Evolutionary conservation across 2,888 invertebrate species (phyloP), one percentile per base, ranked within the genome.

Genomic region (Phorcus lineatus): DNA sequence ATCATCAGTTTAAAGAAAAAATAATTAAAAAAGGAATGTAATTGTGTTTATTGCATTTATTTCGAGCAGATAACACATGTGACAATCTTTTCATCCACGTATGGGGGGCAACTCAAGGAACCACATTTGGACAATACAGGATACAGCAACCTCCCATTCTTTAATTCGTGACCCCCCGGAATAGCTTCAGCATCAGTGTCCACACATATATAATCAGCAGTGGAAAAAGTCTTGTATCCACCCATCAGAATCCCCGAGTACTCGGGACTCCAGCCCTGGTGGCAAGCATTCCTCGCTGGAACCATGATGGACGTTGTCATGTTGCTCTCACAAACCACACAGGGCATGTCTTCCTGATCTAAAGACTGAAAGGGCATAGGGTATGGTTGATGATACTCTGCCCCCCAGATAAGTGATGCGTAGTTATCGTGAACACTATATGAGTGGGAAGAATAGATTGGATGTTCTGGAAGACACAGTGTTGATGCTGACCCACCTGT

Each of bases 11-110:
- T n/a, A n/a, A n/a, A n/a, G n/a, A n/a, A n/a, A n/a, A n/a, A n/a
- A n/a, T n/a, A n/a, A n/a, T n/a, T n/a, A n/a, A n/a, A n/a, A n/a
- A n/a, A n/a, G n/a, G n/a, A n/a, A n/a, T n/a, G n/a, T n/a, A n/a
- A n/a, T n/a, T n/a, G n/a, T n/a, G n/a, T 36, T 36, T 36, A 36
- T 36, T 36, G 4, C 3, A 6, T 67, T 67, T 13, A 76, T 19
- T 76, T 76, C 0, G 76, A 28, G 55, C 76, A 76, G 11, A 76
- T 28, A 22, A 55, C 76, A 55, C 55, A 76, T 0, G 55, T 53
- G n/a, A 55, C 52, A 0, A 36, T 0, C 17, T 54, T 55, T 3
- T 24, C 76, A 22, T 76, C 28, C 19, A 28, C 31, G n/a, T 76
- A 76, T 13, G 76, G 76, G 6, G 76, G 76, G 19, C 76, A 76